A percentile compares a stretch with the other conserved stretches of the same genome.
phyloP scores from a whole-genome alignment of 1,140 invertebrate genomes.

The Eumaeus atala region DNA sequence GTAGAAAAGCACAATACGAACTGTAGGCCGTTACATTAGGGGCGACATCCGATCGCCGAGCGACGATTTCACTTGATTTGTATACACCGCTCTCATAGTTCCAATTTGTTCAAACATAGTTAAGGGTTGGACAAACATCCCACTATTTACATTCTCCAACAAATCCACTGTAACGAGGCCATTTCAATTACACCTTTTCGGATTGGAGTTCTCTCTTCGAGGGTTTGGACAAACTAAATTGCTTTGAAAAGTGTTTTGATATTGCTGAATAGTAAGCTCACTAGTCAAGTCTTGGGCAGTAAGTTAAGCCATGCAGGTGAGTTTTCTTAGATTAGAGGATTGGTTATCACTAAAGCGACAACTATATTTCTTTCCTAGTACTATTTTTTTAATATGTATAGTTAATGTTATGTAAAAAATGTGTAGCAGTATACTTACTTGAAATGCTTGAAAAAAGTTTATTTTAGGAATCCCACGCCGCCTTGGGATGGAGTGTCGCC shows the following conservation, averaged over 20 bases:
- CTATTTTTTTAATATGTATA: too few relatives aligned
- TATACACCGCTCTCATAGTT: conserved; percentile 7
- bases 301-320: too few relatives aligned
- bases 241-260: conserved; percentile 1
- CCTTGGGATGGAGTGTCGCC: too few relatives aligned
- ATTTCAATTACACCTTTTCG: conserved; percentile 28
- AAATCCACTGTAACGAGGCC: conserved; percentile 46
- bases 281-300: too few relatives aligned
- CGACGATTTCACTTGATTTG: conserved; percentile 6
- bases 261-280: background rate
- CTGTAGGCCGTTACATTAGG: background rate
- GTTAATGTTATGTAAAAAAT: too few relatives aligned
- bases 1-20: background rate
- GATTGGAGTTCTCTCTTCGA: conserved; percentile 12
- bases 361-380: too few relatives aligned
- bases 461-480: too few relatives aligned
- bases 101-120: conserved; percentile 42
- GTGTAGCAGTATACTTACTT: too few relatives aligned
- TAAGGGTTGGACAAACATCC: conserved; percentile 46
- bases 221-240: conserved; percentile 3
- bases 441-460: too few relatives aligned
- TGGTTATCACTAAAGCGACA: too few relatives aligned
- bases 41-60: background rate
- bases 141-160: conserved; percentile 42
- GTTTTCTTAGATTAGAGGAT: too few relatives aligned